Evolutionary conservation across 2,113 vertebrate genomes (phyloP), one percentile per base, ranked within the genome.

Genomic region (Muscicapa adusta): DNA sequence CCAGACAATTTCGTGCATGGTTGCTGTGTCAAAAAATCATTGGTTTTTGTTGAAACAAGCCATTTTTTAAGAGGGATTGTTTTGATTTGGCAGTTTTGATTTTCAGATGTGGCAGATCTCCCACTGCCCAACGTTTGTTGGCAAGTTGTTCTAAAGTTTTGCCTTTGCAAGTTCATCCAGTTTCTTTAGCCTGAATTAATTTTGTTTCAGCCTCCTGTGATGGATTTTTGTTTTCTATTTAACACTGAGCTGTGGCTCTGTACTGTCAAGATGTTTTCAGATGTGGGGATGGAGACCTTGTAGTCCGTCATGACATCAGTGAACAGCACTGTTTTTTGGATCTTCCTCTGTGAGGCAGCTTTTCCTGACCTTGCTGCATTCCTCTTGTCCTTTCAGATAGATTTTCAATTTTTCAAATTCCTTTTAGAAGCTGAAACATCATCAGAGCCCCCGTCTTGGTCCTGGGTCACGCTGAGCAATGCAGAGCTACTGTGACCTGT

Each of bases 21-120:
- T 67, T 83, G 56, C 78, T 91, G 15, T 73, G 84, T 91, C 75
- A 85, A 85, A 66, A 89, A 88, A 83, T 70, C 74, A 71, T 77
- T 96, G 60, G 74, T 54, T 93, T 88, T 77, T 67, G 24, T 93
- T 88, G 91, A 80, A 94, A 67, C 28, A 88, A 42, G 33, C 20
- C 15, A 12, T 51, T 85, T 94, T 90, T 89, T 60, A 68, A 68
- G 72, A 53, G 85, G 75, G 45, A 65, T 87, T 61, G 67, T 91
- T 96, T 93, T 93, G 81, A 91, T 95, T 63, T 94, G 90, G 51
- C 48, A 84, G 68, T 84, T 93, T 23, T 47, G 75, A 70, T 88
- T 96, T 91, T 94, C 63, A 62, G 31, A 62, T 93, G 75, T 40
- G 48, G 48, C 67, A 71, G 48, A 31, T 71, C 53, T 53, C 28